These are phyloP conservation scores for Nomada goodeniana DNA, from an alignment of 2,888 invertebrate genomes.

Conservation along the genomic window DNA sequence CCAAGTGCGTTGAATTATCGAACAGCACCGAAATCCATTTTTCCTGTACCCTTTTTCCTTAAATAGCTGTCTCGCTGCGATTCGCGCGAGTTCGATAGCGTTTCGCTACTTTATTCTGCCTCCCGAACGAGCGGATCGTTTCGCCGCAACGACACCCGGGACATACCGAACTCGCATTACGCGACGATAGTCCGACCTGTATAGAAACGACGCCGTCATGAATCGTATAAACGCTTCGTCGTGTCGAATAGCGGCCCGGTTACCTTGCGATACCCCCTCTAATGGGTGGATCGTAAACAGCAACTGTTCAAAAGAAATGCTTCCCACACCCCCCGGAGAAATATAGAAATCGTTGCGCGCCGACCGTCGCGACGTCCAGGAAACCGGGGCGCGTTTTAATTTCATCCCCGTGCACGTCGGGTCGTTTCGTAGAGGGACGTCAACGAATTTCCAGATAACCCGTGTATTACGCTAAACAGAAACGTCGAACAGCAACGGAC, in stretches of 20 bases:
- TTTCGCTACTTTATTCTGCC: background rate
- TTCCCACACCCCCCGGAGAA: too few relatives aligned
- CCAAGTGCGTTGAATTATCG: too few relatives aligned
- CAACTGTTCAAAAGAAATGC: background rate
- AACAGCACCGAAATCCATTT: too few relatives aligned
- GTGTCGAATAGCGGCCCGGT: background rate
- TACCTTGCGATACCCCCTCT: background rate
- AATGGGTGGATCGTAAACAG: conserved; percentile 24
- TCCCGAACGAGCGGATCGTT: conserved; percentile 17
- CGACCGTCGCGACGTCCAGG: too few relatives aligned
- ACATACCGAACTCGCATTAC: conserved; percentile 44
- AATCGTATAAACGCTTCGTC: conserved; percentile 21
- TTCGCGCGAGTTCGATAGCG: background rate
- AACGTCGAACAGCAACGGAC: conserved; percentile 8
- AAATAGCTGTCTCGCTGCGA: too few relatives aligned
- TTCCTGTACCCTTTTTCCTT: too few relatives aligned
- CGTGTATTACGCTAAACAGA: conserved; percentile 9
- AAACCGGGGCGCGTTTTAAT: too few relatives aligned
- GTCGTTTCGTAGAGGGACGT: background rate
- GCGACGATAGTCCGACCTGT: conserved; percentile 34
- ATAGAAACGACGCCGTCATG: conserved; percentile 19
- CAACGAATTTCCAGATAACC: conserved; percentile 22
- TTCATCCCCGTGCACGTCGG: too few relatives aligned
- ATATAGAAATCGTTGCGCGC: background rate
- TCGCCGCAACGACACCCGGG: conserved; percentile 22